These are phyloP conservation scores for Brenthis hecate DNA, from an alignment of 2,888 invertebrate species.

Conservation along the genomic window DNA sequence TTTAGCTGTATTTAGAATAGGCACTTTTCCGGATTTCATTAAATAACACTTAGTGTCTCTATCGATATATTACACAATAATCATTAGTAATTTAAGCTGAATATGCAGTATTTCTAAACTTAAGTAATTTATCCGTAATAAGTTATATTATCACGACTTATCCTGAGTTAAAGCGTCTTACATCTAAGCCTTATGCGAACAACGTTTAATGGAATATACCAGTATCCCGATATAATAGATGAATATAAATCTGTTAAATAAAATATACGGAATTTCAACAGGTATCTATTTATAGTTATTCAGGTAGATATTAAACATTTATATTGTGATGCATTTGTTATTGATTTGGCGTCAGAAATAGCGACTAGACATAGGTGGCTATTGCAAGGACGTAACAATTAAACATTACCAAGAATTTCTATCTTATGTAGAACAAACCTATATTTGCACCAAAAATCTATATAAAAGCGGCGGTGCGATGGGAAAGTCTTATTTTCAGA, in stretches of 20 bases:
- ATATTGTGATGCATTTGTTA: slow-evolving; percentile 58
- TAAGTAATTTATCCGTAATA: slow-evolving; percentile 47
- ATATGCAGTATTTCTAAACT: slow-evolving; percentile 44
- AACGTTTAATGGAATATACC: slow-evolving; percentile 58
- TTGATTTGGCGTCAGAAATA: slow-evolving; percentile 47
- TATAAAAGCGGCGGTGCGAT: not conserved
- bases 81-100: slow-evolving; percentile 46
- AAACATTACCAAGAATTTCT: not conserved
- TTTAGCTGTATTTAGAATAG: slow-evolving; percentile 32
- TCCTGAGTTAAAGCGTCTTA: slow-evolving; percentile 78
- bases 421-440: slow-evolving; percentile 1
- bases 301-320: slow-evolving; percentile 55
- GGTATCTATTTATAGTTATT: slow-evolving; percentile 66
- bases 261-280: slow-evolving; percentile 74
- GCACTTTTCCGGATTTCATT: slow-evolving; percentile 42
- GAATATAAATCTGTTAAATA: slow-evolving; percentile 65
- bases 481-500: not conserved
- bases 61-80: slow-evolving; percentile 47
- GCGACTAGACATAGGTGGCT: slow-evolving; percentile 50
- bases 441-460: not conserved
- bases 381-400: slow-evolving; percentile 34
- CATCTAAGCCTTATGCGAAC: slow-evolving; percentile 45
- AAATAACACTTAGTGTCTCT: slow-evolving; percentile 42
- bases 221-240: slow-evolving; percentile 59
- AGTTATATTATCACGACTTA: slow-evolving; percentile 64